Evolutionary conservation across 2,113 vertebrate species (phyloP).

Genomic region (Phaethon lepturus): DNA sequence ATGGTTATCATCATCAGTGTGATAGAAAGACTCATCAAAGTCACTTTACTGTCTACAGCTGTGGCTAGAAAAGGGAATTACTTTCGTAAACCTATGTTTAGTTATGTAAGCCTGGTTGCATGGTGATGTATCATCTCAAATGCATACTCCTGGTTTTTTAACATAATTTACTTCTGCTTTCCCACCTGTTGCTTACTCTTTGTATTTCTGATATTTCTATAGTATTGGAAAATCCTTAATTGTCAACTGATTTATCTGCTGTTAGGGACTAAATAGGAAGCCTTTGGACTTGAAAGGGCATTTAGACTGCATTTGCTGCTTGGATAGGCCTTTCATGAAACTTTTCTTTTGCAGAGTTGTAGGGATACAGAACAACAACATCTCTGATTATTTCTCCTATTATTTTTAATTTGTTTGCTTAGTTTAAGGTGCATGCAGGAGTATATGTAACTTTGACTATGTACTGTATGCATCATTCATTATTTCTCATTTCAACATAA

Average conservation of each 20-base stretch:
- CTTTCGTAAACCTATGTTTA: not conserved
- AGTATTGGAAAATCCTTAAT: constrained; percentile 11
- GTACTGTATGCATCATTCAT: not conserved
- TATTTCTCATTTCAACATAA: not conserved
- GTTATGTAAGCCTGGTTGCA: not conserved
- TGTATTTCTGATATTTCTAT: not conserved
- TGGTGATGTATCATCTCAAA: not conserved
- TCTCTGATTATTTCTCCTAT: not conserved
- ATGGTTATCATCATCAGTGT: not conserved
- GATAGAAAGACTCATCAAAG: not conserved
- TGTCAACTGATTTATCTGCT: not conserved
- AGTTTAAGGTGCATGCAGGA: not conserved
- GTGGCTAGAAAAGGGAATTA: not conserved
- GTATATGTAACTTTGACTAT: not conserved
- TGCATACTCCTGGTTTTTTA: not conserved
- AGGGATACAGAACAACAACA: not conserved
- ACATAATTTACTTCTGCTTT: not conserved
- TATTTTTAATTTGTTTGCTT: not conserved
- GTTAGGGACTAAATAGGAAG: not conserved
- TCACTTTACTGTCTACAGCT: not conserved
- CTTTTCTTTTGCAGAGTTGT: not conserved
- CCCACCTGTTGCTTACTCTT: not conserved
- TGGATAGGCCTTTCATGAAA: constrained; percentile 39
- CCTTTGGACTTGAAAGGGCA: constrained; percentile 11
- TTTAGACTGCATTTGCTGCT: constrained; percentile 46